Evolutionary conservation across 2,888 invertebrate species (phyloP).

Genomic region (Diaprepes abbreviatus): DNA sequence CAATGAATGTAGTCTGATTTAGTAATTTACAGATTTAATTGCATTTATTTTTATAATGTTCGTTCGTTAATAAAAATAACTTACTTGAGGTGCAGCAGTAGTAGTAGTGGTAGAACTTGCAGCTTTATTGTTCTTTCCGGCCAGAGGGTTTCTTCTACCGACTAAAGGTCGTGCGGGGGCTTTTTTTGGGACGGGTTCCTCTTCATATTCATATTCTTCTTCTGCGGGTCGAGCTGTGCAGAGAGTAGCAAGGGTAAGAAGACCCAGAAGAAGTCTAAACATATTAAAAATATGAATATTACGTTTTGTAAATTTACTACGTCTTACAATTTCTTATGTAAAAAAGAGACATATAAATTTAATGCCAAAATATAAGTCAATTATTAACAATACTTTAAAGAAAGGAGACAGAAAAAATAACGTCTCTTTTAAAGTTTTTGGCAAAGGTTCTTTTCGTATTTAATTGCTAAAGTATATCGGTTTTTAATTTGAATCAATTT

Average conservation of each 20-base stretch:
- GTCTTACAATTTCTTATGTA: too few relatives aligned
- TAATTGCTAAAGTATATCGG: too few relatives aligned
- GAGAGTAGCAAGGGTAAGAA: conserved; percentile 59
- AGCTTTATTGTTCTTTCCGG: conserved; percentile 58
- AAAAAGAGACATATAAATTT: too few relatives aligned
- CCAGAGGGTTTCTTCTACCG: conserved; percentile 64
- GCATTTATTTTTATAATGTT: not conserved
- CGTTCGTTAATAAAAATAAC: not conserved
- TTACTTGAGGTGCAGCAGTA: conserved; percentile 60
- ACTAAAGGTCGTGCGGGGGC: conserved; percentile 61
- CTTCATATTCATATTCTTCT: conserved; percentile 63
- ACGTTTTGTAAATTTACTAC: too few relatives aligned
- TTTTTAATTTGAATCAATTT: too few relatives aligned
- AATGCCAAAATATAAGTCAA: too few relatives aligned
- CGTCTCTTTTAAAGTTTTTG: too few relatives aligned
- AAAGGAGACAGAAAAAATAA: too few relatives aligned
- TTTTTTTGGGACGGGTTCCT: conserved; percentile 62
- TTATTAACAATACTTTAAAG: too few relatives aligned
- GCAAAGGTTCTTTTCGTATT: too few relatives aligned
- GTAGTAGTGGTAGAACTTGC: conserved; percentile 63
- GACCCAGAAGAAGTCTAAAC: conserved; percentile 61
- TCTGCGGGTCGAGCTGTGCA: conserved; percentile 64
- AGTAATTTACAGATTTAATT: not conserved
- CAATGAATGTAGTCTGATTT: too few relatives aligned
- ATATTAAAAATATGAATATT: conserved; percentile 9